Conservation (phyloP, 2,113 vertebrate species). For the Thunnus thynnus region DNA sequence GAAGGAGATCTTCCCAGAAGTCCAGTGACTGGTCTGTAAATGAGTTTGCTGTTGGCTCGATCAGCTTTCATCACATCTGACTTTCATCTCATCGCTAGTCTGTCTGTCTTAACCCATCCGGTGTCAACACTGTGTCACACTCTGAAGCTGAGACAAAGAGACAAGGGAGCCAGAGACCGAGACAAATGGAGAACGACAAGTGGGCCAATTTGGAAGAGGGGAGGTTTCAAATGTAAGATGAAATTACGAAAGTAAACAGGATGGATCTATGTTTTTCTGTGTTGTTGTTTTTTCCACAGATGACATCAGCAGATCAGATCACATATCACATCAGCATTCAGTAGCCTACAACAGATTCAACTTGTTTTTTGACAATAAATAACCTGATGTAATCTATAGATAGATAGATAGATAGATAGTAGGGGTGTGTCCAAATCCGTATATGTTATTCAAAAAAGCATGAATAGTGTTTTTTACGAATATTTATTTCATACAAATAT, state of each 20-base stretch:
- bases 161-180: conserved; percentile 34
- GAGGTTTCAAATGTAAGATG: conserved; percentile 14
- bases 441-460: too few species aligned
- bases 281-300: background rate
- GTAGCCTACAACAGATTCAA: background rate
- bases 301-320: background rate
- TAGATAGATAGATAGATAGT: too few species aligned
- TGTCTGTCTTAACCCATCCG: conserved; percentile 61
- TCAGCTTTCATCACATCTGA: conserved; percentile 71
- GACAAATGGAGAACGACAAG: conserved; percentile 51
- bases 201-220: conserved; percentile 23
- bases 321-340: background rate
- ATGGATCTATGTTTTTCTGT: conserved; percentile 5
- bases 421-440: too few species aligned
- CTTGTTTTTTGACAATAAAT: background rate
- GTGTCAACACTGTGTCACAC: conserved; percentile 60
- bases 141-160: conserved; percentile 61
- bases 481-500: too few species aligned
- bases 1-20: conserved; percentile 26
- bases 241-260: conserved; percentile 26
- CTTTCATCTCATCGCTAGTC: conserved; percentile 62
- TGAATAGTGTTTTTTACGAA: too few species aligned
- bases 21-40: conserved; percentile 40
- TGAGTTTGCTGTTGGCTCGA: conserved; percentile 65
- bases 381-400: background rate